Evolutionary conservation across 30 jellyfish, hydroid and myxozoan species (phyloP).

Genomic region (Morbakka virulenta): DNA sequence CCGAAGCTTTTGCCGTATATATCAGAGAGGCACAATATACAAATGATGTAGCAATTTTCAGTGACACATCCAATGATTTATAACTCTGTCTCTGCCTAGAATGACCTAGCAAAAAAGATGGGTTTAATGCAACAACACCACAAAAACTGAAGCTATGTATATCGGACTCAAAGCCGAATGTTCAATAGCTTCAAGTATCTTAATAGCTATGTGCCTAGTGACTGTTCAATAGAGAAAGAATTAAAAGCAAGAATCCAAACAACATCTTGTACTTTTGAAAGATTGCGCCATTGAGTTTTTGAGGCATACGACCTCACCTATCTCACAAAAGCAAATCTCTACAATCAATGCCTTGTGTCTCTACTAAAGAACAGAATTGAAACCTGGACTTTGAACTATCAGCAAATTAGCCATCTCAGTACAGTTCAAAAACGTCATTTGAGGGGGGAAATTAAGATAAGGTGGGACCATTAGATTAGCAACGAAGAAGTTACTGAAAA

Average conservation of each 20-base stretch:
- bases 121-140: slow-evolving; percentile 39
- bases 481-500: no score
- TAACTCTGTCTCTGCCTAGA: slow-evolving; percentile 12
- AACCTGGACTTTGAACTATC: not conserved
- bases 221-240: slow-evolving; percentile 48
- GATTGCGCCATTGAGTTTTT: slow-evolving; percentile 32
- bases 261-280: slow-evolving; percentile 36
- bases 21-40: slow-evolving; percentile 71
- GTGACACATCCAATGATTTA: slow-evolving; percentile 1
- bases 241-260: slow-evolving; percentile 41
- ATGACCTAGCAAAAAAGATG: slow-evolving; percentile 25
- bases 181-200: slow-evolving; percentile 49
- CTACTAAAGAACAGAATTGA: slow-evolving; percentile 8
- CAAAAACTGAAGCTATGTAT: slow-evolving; percentile 51
- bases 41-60: slow-evolving; percentile 20
- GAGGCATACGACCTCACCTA: slow-evolving; percentile 19
- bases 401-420: not conserved
- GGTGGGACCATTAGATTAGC: not conserved
- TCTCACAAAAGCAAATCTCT: slow-evolving; percentile 18
- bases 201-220: slow-evolving; percentile 45
- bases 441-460: not conserved
- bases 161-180: slow-evolving; percentile 45
- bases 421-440: not conserved
- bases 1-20: slow-evolving; percentile 8
- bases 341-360: slow-evolving; percentile 33